These are phyloP conservation scores for Tragelaphus strepsiceros DNA, from an alignment of 2,113 vertebrate species.

Conservation along the genomic window DNA sequence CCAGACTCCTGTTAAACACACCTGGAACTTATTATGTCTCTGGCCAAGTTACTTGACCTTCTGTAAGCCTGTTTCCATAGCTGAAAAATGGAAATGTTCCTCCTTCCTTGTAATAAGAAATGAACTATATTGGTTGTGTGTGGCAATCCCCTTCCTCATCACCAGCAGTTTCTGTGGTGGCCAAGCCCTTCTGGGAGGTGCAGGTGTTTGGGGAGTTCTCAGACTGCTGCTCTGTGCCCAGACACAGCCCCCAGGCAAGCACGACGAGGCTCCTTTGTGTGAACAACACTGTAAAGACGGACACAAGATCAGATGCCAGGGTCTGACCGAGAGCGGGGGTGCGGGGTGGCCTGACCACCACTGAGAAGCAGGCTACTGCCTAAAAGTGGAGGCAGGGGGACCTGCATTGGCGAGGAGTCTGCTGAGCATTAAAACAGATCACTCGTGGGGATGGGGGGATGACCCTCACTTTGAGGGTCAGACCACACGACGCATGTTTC, in stretches of 20 bases:
- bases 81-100: background rate
- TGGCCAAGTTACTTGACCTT: background rate
- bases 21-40: background rate
- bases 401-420: background rate
- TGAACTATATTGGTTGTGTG: background rate
- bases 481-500: fast-evolving
- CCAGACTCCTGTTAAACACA: too few relatives aligned
- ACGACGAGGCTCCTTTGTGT: background rate
- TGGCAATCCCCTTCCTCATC: background rate
- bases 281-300: background rate
- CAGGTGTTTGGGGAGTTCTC: too few relatives aligned
- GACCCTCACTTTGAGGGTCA: background rate
- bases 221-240: background rate
- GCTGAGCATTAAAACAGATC: too few relatives aligned
- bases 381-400: too few relatives aligned
- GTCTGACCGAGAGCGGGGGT: background rate
- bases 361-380: background rate
- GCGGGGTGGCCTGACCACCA: background rate
- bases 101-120: background rate
- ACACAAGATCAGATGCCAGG: background rate
- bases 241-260: background rate
- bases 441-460: fast-evolving
- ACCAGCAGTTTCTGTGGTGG: background rate
- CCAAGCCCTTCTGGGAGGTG: background rate
- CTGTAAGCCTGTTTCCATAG: background rate